A percentile compares a stretch with the other conserved stretches of the same genome.
phyloP scores from a whole-genome alignment of 2,113 vertebrate genomes.

The Xenus cinereus region DNA sequence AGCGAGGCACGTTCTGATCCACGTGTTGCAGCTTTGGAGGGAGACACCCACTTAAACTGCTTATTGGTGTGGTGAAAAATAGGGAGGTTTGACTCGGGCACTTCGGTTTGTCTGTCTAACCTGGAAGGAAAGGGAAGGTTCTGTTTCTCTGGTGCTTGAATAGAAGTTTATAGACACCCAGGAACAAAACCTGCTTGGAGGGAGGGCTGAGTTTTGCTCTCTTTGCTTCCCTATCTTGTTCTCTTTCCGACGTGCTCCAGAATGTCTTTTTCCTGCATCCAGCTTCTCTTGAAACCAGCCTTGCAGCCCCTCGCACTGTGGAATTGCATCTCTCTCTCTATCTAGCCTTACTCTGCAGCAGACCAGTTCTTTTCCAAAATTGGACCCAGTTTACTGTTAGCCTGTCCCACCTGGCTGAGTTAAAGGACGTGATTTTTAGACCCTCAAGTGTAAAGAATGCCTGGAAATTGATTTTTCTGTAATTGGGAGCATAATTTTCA shows the following conservation, averaged over 20 bases:
- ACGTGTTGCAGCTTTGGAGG: not conserved
- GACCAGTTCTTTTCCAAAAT: not conserved
- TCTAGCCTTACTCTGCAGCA: not conserved
- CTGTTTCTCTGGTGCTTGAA: not conserved
- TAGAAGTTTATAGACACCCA: not conserved
- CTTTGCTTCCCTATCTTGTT: not conserved
- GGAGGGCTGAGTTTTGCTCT: not conserved
- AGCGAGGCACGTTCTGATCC: fast-evolving
- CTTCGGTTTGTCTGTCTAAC: not conserved
- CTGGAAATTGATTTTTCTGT: not conserved
- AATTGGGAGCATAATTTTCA: not conserved
- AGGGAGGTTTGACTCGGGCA: not conserved
- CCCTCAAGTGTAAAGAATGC: not conserved
- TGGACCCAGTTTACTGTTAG: not conserved
- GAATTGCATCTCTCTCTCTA: not conserved
- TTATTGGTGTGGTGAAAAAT: not conserved
- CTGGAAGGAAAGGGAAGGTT: not conserved
- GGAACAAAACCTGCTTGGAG: not conserved
- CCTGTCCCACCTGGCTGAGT: not conserved
- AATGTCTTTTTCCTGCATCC: not conserved
- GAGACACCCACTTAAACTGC: not conserved
- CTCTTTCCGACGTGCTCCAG: not conserved
- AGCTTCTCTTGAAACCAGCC: not conserved
- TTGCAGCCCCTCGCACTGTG: fast-evolving
- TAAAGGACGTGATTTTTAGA: not conserved